These are phyloP conservation scores for Xylocampa areola DNA, from an alignment of 2,888 invertebrate species.

Conservation along the genomic window DNA sequence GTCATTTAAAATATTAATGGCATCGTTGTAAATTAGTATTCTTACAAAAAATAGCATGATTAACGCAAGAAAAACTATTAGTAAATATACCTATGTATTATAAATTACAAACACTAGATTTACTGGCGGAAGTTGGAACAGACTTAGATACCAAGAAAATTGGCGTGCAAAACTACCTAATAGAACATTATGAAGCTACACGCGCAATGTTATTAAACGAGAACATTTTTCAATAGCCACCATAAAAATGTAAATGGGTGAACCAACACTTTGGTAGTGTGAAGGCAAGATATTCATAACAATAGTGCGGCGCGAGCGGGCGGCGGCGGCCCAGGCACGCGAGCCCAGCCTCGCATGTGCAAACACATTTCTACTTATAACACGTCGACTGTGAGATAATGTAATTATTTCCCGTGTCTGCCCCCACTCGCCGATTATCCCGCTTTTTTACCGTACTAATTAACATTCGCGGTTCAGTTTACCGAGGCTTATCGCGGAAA, in stretches of 20 bases:
- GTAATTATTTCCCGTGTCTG: constrained; percentile 74
- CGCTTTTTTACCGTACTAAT: constrained; percentile 65
- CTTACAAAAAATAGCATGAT: no score
- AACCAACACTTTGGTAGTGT: constrained; percentile 51
- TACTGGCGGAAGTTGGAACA: no score
- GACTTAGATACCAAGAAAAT: constrained; percentile 8
- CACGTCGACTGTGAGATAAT: constrained; percentile 75
- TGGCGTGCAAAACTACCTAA: constrained; percentile 19
- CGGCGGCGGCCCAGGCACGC: constrained; percentile 49
- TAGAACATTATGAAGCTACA: constrained; percentile 35
- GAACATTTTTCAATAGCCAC: constrained; percentile 48
- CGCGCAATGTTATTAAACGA: constrained; percentile 37
- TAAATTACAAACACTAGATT: no score
- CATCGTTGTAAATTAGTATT: no score
- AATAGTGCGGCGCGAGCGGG: constrained; percentile 47
- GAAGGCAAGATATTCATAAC: constrained; percentile 62
- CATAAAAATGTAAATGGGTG: constrained; percentile 60
- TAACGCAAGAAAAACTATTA: no score
- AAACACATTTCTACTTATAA: constrained; percentile 71
- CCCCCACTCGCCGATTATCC: constrained; percentile 59
- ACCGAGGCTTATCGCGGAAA: constrained; percentile 57
- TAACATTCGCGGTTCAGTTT: constrained; percentile 62
- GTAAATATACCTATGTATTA: no score
- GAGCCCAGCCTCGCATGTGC: constrained; percentile 68
- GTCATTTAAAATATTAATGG: no score